A percentile compares a stretch with the other conserved stretches of the same genome.
These are phyloP conservation scores for Anthoscopus minutus DNA, from an alignment of 2,113 vertebrate genomes.

Conservation along the genomic window DNA sequence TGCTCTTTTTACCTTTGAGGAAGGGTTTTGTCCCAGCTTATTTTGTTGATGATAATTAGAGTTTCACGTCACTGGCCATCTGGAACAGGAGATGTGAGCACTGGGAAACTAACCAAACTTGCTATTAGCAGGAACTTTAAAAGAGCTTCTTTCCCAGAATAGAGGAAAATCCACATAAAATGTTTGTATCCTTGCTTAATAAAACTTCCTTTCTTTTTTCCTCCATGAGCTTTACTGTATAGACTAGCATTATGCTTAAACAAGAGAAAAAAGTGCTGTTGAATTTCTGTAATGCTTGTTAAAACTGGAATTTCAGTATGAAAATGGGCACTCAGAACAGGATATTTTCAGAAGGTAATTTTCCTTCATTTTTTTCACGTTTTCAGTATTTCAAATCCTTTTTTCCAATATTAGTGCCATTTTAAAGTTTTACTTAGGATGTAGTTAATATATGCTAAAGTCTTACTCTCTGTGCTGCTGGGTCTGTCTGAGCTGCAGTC, in stretches of 20 bases:
- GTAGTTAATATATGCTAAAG: neutral
- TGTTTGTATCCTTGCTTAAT: neutral
- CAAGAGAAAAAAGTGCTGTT: neutral
- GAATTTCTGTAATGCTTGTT: neutral
- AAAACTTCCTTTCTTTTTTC: neutral
- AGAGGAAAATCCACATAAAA: neutral
- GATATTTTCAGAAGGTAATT: neutral
- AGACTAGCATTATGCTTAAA: neutral
- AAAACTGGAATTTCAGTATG: slow-evolving; percentile 3
- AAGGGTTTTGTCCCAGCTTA: slow-evolving; percentile 40
- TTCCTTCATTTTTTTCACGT: neutral
- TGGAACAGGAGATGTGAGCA: slow-evolving; percentile 31
- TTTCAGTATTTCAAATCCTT: neutral
- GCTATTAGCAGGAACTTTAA: slow-evolving; percentile 18
- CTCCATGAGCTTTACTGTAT: neutral
- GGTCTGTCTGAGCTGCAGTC: neutral
- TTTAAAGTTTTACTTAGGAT: neutral
- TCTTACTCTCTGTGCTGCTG: neutral
- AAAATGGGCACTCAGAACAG: neutral
- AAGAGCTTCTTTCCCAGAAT: neutral
- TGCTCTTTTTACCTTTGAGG: slow-evolving; percentile 58
- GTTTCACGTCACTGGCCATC: slow-evolving; percentile 49
- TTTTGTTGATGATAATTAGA: slow-evolving; percentile 49
- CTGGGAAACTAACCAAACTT: slow-evolving; percentile 40
- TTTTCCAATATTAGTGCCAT: neutral